phyloP scores from a whole-genome alignment of 2,888 invertebrate genomes.

The Craniophora ligustri region DNA sequence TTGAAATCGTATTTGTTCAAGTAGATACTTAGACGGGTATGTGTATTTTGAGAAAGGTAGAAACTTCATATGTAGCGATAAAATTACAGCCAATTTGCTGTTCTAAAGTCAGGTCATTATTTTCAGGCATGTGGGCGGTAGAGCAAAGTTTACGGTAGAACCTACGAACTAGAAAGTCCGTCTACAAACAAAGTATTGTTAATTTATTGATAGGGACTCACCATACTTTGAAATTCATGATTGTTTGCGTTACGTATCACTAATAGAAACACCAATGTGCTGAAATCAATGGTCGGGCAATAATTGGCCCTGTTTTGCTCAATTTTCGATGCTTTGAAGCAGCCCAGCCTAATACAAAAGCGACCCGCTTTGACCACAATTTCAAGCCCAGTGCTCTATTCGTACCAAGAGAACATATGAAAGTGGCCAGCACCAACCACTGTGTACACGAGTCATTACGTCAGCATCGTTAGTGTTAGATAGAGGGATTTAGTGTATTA shows the following conservation, averaged over 20 bases:
- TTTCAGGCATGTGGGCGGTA: neutral
- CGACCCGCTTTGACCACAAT: neutral
- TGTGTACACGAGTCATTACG: conserved; percentile 21
- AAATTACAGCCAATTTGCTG: conserved; percentile 1
- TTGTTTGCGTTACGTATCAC: neutral
- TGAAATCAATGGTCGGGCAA: neutral
- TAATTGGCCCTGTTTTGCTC: neutral
- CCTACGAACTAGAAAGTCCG: neutral
- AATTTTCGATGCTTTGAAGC: conserved; percentile 2
- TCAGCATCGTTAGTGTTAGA: conserved; percentile 24
- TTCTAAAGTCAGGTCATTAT: neutral
- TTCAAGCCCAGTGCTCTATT: neutral
- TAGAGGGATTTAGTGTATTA: conserved; percentile 37
- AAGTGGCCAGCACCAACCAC: conserved; percentile 11
- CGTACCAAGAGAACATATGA: neutral
- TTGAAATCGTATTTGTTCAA: conserved; percentile 22
- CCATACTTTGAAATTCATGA: neutral
- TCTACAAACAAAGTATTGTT: neutral
- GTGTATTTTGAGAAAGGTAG: conserved; percentile 11
- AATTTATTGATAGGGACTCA: neutral
- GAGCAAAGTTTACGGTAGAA: neutral
- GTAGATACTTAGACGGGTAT: too few species aligned
- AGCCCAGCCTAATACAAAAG: neutral
- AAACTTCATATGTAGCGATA: conserved; percentile 1
- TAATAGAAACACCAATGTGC: neutral